Evolutionary conservation across 2,113 vertebrate species (phyloP).

Genomic region (Anseranas semipalmata): DNA sequence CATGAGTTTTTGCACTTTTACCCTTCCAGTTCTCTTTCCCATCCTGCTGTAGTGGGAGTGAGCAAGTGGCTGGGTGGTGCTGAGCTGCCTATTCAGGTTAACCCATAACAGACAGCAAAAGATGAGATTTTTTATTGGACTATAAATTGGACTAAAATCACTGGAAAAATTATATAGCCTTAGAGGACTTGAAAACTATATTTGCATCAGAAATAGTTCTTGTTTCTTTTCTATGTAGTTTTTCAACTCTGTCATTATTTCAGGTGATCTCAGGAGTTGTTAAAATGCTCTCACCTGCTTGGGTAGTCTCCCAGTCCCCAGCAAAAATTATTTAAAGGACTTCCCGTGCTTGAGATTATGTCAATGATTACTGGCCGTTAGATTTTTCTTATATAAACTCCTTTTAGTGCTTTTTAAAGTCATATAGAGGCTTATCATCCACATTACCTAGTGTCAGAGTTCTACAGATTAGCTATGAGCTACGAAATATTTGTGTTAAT

Average conservation of each 20-base stretch:
- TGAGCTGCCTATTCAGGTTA: background rate
- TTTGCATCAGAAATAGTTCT: background rate
- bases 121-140: background rate
- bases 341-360: background rate
- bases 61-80: rapidly evolving
- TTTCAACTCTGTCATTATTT: background rate
- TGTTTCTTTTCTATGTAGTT: background rate
- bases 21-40: background rate
- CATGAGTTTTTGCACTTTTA: background rate
- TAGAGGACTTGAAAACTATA: background rate
- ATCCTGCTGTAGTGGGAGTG: too few relatives aligned
- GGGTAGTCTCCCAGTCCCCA: background rate
- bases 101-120: background rate
- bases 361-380: background rate
- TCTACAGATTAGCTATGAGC: background rate
- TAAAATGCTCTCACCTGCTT: background rate
- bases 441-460: background rate
- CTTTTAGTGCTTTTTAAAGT: background rate
- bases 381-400: background rate
- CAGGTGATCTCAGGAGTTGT: background rate
- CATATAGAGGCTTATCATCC: background rate
- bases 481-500: background rate
- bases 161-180: background rate
- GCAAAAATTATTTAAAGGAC: background rate
- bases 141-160: background rate